phyloP scores from a whole-genome alignment of 2,888 invertebrate genomes.

The Tetranychus piercei region DNA sequence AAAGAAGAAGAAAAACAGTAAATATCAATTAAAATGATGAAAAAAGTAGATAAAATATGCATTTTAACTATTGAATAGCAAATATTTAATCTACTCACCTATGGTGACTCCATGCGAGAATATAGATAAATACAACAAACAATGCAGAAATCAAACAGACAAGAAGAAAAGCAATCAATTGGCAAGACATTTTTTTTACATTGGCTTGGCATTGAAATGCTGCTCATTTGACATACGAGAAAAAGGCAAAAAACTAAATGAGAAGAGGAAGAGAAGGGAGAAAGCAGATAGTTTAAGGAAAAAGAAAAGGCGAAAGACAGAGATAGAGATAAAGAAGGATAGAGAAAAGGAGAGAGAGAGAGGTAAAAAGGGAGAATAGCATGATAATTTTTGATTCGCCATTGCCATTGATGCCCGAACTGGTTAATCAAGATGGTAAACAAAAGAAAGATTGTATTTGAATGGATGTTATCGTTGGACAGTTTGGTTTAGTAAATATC shows the following conservation, averaged over 20 bases:
- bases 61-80: background rate
- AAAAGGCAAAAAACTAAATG: background rate
- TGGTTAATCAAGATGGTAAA: background rate
- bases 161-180: background rate
- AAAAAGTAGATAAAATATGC: background rate
- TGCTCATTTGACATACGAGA: background rate
- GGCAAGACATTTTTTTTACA: background rate
- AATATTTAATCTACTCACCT: background rate
- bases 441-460: background rate
- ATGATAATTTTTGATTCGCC: background rate
- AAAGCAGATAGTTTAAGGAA: background rate
- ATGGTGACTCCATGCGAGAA: background rate
- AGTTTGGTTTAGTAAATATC: background rate
- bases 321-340: background rate
- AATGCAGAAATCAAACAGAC: background rate
- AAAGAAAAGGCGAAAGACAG: background rate
- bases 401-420: background rate
- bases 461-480: background rate
- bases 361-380: background rate
- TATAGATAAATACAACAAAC: background rate
- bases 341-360: background rate
- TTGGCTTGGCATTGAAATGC: too few species aligned
- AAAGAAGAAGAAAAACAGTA: background rate
- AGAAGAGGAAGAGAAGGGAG: background rate
- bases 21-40: background rate